A percentile compares a stretch with the other conserved stretches of the same genome.
phyloP scores from a whole-genome alignment of 2,113 vertebrate genomes.

The Chamaetylas fuelleborni region DNA sequence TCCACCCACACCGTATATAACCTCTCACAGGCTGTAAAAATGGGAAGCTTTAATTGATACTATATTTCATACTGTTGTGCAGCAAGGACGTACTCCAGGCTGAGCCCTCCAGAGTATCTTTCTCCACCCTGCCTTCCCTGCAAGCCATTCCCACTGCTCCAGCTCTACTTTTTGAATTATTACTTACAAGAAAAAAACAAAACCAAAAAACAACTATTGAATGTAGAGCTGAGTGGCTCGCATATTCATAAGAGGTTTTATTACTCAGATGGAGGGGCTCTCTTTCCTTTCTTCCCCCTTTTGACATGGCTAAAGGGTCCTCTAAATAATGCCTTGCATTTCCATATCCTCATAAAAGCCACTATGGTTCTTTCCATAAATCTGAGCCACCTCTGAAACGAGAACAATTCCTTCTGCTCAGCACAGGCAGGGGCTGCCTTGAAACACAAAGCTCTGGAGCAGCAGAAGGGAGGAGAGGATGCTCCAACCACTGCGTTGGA shows the following conservation, averaged over 20 bases:
- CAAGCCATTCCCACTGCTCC: neutral
- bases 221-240: neutral
- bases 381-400: neutral
- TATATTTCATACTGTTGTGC: constrained; percentile 62
- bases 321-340: constrained; percentile 3
- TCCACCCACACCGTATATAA: constrained; percentile 36
- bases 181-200: neutral
- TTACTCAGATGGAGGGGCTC: neutral
- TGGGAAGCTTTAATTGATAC: constrained; percentile 62
- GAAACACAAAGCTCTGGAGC: neutral
- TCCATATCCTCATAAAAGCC: constrained; percentile 24
- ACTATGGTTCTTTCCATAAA: neutral
- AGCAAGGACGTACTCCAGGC: constrained; percentile 46
- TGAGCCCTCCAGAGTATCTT: constrained; percentile 12
- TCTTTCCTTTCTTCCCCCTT: neutral
- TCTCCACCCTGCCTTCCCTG: neutral
- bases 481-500: fast-evolving
- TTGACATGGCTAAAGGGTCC: neutral
- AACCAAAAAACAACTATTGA: neutral
- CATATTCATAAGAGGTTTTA: neutral
- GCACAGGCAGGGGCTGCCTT: neutral
- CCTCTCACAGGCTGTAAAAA: constrained; percentile 26
- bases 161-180: neutral
- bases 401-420: neutral
- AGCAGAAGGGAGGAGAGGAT: neutral